A percentile compares a stretch with the other conserved stretches of the same genome.
phyloP scores from a whole-genome alignment of 1,140 invertebrate genomes.

The Psilanteris sp. region DNA sequence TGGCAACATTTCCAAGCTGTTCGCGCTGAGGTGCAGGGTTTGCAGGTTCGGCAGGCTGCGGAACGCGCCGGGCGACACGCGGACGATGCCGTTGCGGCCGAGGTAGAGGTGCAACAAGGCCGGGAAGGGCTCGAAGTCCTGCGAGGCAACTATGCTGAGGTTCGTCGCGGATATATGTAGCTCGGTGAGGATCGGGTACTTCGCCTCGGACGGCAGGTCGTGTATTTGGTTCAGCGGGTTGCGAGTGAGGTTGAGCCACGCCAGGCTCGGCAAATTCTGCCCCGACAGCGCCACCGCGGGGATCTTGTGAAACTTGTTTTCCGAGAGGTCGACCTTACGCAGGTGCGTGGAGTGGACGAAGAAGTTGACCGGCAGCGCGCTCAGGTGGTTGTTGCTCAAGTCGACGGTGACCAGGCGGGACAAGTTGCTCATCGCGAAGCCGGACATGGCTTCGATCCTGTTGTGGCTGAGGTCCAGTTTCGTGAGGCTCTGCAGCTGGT shows the following conservation, averaged over 20 bases:
- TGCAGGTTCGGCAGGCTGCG: conserved; percentile 86
- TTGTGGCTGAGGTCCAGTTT: conserved; percentile 88
- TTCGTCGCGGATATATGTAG: conserved; percentile 91
- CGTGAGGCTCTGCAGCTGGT: conserved; percentile 86
- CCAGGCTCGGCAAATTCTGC: conserved; percentile 85
- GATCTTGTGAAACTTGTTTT: conserved; percentile 89
- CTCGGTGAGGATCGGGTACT: conserved; percentile 86
- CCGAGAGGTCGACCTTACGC: conserved; percentile 87
- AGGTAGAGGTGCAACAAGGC: conserved; percentile 87
- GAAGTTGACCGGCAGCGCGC: conserved; percentile 89
- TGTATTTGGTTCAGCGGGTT: conserved; percentile 89
- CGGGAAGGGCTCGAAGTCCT: conserved; percentile 92
- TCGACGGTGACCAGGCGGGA: conserved; percentile 86
- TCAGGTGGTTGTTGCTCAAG: conserved; percentile 86
- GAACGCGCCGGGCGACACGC: conserved; percentile 92
- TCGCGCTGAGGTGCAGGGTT: conserved; percentile 91
- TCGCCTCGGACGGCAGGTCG: conserved; percentile 83
- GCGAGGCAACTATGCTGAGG: conserved; percentile 90
- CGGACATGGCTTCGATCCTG: conserved; percentile 85
- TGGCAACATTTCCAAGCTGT: conserved; percentile 91
- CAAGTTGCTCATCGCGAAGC: conserved; percentile 86
- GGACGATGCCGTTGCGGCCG: conserved; percentile 86
- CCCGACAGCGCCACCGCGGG: conserved; percentile 89
- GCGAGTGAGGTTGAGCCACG: conserved; percentile 88
- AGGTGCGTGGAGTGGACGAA: conserved; percentile 86